These are phyloP conservation scores for Listrodromus nycthemerus DNA, from an alignment of 2,888 invertebrate species.

Conservation along the genomic window DNA sequence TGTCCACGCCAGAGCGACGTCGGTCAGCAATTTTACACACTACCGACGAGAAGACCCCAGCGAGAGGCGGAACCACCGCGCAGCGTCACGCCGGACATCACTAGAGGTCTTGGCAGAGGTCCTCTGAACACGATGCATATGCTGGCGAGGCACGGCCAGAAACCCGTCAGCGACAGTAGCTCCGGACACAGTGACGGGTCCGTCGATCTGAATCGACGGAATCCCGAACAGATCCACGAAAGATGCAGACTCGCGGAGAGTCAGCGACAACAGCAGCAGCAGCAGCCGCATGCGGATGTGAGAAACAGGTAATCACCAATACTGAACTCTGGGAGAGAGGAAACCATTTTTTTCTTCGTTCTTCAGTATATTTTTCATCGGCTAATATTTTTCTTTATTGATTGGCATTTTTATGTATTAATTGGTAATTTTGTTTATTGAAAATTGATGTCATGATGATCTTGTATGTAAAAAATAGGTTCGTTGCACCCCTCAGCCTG, in stretches of 20 bases:
- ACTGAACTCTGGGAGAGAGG: background rate
- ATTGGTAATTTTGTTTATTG: no score
- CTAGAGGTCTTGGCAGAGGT: conserved; percentile 83
- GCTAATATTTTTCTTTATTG: background rate
- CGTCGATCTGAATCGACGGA: conserved; percentile 70
- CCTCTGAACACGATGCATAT: conserved; percentile 78
- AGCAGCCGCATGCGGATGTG: conserved; percentile 74
- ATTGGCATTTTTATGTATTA: no score
- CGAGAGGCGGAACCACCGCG: conserved; percentile 83
- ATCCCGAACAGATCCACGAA: conserved; percentile 69
- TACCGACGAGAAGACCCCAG: conserved; percentile 85
- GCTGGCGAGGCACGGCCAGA: conserved; percentile 79
- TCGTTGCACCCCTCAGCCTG: conserved; percentile 78
- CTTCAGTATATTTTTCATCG: no score
- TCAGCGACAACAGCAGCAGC: conserved; percentile 66
- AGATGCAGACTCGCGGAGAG: conserved; percentile 69
- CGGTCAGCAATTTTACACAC: conserved; percentile 82
- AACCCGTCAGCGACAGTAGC: conserved; percentile 57
- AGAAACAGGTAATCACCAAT: conserved; percentile 76
- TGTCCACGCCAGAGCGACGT: conserved; percentile 47
- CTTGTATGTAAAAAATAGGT: conserved; percentile 69
- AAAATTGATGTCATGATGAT: background rate
- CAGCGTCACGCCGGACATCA: conserved; percentile 86
- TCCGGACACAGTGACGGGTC: conserved; percentile 70
- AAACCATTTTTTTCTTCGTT: background rate